Percentiles rank a stretch among this genome's conserved stretches.
Conservation (phyloP, 2,113 vertebrate genomes). For the Seriola aureovittata region DNA sequence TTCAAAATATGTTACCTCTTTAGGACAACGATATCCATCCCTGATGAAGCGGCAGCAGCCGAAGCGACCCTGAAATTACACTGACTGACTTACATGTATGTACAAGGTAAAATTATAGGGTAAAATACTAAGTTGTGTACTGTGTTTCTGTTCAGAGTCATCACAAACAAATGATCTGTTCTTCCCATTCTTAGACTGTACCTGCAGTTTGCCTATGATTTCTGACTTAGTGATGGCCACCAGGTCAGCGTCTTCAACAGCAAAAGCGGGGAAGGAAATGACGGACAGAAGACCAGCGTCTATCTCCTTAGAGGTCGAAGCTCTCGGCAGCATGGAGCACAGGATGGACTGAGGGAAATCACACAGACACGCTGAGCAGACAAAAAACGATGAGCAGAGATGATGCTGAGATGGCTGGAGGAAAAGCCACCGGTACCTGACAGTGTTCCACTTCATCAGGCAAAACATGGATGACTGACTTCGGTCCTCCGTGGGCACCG, state of each 20-base stretch:
- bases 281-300: constrained; percentile 96
- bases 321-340: constrained; percentile 98
- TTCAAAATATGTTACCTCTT: constrained; percentile 87
- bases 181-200: constrained; percentile 51
- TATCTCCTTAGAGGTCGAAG: constrained; percentile 98
- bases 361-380: constrained; percentile 25
- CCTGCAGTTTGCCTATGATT: constrained; percentile 97
- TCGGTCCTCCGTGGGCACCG: constrained; percentile 94
- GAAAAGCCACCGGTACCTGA: constrained; percentile 86
- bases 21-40: constrained; percentile 96
- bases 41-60: constrained; percentile 98
- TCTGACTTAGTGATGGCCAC: constrained; percentile 96
- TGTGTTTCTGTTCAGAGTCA: not conserved
- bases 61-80: constrained; percentile 90
- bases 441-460: constrained; percentile 98
- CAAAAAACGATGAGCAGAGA: not conserved
- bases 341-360: constrained; percentile 90
- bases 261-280: constrained; percentile 98
- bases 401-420: not conserved
- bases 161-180: not conserved
- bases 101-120: not conserved
- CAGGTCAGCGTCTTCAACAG: constrained; percentile 94
- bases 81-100: not conserved
- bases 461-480: constrained; percentile 97
- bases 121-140: not conserved